Conservation (phyloP, 2,113 vertebrate species). For the Brienomyrus longianalis region DNA sequence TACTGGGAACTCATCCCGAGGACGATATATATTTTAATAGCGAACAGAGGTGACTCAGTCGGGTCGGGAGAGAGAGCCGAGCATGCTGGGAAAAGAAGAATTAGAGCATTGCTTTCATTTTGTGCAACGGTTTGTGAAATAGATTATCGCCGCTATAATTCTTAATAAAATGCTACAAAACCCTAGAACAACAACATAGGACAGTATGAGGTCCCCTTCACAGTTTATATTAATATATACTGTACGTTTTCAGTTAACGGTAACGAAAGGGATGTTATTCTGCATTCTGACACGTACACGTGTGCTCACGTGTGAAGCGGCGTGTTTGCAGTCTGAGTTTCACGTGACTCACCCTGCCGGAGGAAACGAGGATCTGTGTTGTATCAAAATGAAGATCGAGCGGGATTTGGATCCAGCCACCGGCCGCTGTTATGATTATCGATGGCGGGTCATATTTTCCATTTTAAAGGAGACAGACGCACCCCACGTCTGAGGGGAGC, state of each 20-base stretch:
- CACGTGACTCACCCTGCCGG: constrained; percentile 25
- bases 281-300: neutral
- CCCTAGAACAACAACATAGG: neutral
- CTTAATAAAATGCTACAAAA: neutral
- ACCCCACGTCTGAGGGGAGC: constrained; percentile 23
- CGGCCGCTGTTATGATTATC: constrained; percentile 39
- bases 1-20: constrained; percentile 28
- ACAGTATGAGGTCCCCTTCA: neutral
- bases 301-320: neutral
- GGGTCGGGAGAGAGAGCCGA: constrained; percentile 46
- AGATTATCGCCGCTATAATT: neutral
- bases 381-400: constrained; percentile 38
- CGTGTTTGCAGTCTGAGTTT: neutral
- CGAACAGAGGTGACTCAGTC: constrained; percentile 44
- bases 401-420: constrained; percentile 32
- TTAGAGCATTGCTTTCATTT: neutral
- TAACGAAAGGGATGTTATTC: neutral
- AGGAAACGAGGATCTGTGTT: constrained; percentile 28
- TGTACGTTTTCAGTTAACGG: neutral
- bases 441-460: constrained; percentile 38
- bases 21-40: constrained; percentile 31
- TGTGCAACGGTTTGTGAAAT: neutral
- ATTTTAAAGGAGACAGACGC: constrained; percentile 33
- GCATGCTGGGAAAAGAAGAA: constrained; percentile 33
- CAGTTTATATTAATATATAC: neutral